A percentile compares a stretch with the other conserved stretches of the same genome.
phyloP scores from a whole-genome alignment of 64 coral and sea anemone genomes.

The Montipora foliosa region DNA sequence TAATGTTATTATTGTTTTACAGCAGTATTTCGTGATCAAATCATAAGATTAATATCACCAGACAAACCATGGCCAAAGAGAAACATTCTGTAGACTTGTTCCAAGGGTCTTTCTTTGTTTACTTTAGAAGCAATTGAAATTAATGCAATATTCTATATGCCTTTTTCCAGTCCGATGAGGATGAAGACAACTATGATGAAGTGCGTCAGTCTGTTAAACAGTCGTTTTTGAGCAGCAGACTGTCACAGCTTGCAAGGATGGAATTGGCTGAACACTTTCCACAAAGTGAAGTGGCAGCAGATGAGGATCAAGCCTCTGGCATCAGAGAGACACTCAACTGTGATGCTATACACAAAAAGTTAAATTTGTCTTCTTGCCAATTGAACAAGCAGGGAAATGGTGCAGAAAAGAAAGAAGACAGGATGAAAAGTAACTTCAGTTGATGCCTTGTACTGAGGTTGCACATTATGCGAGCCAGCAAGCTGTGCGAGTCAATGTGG shows the following conservation, averaged over 20 bases:
- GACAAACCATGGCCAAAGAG: too few relatives aligned
- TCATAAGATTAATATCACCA: too few relatives aligned
- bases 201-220: constrained; percentile 67
- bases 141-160: background rate
- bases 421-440: constrained; percentile 23
- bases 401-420: constrained; percentile 20
- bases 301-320: background rate
- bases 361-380: constrained; percentile 24
- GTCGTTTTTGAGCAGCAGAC: constrained; percentile 67
- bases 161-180: constrained; percentile 81
- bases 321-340: constrained; percentile 11
- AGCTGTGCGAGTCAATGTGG: too few relatives aligned
- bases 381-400: constrained; percentile 14
- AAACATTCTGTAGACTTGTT: too few relatives aligned
- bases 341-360: constrained; percentile 20
- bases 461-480: too few relatives aligned
- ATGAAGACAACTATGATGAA: constrained; percentile 87
- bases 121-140: background rate
- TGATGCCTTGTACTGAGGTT: background rate
- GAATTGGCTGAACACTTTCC: background rate
- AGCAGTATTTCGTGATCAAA: too few relatives aligned
- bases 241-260: background rate
- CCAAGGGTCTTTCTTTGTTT: too few relatives aligned
- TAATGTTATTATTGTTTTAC: too few relatives aligned
- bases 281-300: background rate